Evolutionary conservation across 2,888 invertebrate species (phyloP).

Genomic region (Achlya flavicornis): DNA sequence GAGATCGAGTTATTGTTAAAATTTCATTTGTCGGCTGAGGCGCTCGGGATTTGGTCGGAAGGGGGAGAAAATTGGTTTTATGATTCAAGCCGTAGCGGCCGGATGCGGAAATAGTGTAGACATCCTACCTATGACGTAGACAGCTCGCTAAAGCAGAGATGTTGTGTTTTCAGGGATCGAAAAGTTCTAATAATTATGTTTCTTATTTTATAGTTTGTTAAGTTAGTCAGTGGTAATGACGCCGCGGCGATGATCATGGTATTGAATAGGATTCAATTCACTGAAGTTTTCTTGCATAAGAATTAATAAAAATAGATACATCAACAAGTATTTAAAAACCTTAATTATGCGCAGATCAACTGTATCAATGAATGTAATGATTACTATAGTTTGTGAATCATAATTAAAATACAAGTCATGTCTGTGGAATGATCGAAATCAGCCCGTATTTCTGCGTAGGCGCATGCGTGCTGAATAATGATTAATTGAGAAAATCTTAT

Average conservation of each 20-base stretch:
- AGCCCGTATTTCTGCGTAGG: slow-evolving; percentile 8
- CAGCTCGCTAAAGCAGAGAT: slow-evolving; percentile 23
- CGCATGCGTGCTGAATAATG: slow-evolving; percentile 9
- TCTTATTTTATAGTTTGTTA: neutral
- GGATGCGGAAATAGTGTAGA: slow-evolving; percentile 43
- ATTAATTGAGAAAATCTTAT: neutral
- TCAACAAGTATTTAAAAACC: too few species aligned
- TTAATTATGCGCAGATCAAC: neutral
- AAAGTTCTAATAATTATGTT: neutral
- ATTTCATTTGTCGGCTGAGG: slow-evolving; percentile 31
- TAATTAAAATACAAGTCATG: neutral
- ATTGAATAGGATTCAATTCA: too few species aligned
- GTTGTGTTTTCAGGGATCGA: neutral
- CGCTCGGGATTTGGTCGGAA: slow-evolving; percentile 23
- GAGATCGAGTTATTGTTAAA: slow-evolving; percentile 16
- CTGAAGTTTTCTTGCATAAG: too few species aligned
- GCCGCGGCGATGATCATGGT: too few species aligned
- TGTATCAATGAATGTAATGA: neutral
- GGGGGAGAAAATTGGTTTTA: slow-evolving; percentile 49
- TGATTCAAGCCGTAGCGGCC: slow-evolving; percentile 30
- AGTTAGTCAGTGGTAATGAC: neutral
- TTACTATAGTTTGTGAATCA: neutral
- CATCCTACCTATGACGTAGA: slow-evolving; percentile 30
- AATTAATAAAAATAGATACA: neutral
- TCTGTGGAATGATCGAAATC: slow-evolving; percentile 10